Percentiles rank a stretch among this genome's conserved stretches.
phyloP scores from a whole-genome alignment of 2,797 vertebrate species.

The Lemur catta region DNA sequence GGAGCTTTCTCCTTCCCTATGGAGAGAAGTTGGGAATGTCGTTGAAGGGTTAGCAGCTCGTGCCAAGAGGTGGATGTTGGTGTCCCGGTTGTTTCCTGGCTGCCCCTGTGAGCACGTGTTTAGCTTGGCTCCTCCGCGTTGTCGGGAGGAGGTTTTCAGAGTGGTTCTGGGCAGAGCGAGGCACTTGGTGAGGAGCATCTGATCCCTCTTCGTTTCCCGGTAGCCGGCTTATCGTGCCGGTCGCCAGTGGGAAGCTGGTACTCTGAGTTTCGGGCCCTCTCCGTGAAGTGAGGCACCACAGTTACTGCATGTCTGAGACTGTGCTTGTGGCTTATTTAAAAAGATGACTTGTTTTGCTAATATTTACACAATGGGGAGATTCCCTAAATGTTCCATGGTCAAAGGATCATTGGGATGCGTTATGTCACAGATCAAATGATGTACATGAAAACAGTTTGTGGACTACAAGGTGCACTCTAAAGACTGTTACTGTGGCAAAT shows the following conservation, averaged over 20 bases:
- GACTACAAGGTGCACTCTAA: not conserved
- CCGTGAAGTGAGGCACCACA: not conserved
- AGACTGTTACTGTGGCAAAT: not conserved
- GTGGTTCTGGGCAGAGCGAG: constrained; percentile 59
- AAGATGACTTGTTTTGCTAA: not conserved
- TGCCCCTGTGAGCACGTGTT: constrained; percentile 76
- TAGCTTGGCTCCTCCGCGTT: constrained; percentile 52
- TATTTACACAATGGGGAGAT: not conserved
- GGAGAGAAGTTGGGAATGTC: constrained; percentile 39
- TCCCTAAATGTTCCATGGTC: not conserved
- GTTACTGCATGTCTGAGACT: not conserved
- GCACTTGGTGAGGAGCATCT: constrained; percentile 55
- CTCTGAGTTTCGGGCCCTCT: not conserved
- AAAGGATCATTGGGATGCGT: not conserved
- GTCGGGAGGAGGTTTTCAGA: constrained; percentile 70
- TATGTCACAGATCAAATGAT: not conserved
- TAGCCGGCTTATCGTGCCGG: not conserved
- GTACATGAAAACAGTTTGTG: not conserved
- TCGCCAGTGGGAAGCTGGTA: constrained; percentile 22
- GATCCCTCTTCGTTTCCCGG: constrained; percentile 48
- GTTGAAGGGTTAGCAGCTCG: constrained; percentile 52
- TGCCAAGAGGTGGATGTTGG: constrained; percentile 59
- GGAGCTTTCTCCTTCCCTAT: not conserved
- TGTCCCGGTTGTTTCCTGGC: constrained; percentile 69
- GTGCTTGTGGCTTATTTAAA: not conserved